These are phyloP conservation scores for Grammomys surdaster DNA, from an alignment of 2,113 vertebrate genomes.

Conservation along the genomic window DNA sequence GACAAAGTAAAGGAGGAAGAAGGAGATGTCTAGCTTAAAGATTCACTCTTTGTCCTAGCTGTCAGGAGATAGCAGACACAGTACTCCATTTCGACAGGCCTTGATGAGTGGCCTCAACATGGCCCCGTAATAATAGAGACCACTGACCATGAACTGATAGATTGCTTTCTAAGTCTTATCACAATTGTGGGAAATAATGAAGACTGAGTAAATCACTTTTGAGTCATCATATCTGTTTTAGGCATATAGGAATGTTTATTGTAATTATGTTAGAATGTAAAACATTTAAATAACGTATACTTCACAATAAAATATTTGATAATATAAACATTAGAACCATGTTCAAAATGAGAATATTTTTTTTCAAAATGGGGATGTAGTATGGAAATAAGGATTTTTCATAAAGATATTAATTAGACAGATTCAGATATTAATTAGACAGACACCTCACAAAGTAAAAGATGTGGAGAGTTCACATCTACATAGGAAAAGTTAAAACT, in stretches of 20 bases:
- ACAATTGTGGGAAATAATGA: background rate
- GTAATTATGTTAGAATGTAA: background rate
- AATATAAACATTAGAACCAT: background rate
- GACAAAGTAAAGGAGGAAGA: background rate
- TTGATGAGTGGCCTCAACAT: too few relatives aligned
- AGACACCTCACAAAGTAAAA: background rate
- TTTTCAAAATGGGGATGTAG: background rate
- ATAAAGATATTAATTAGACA: background rate
- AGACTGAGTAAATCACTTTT: background rate
- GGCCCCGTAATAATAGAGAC: background rate
- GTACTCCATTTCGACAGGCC: background rate
- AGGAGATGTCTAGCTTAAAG: background rate
- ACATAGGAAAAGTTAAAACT: background rate
- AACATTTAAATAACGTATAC: background rate
- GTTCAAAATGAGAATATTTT: background rate
- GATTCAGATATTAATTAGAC: conserved; percentile 20
- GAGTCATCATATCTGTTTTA: background rate
- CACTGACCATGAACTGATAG: too few relatives aligned
- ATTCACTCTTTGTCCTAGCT: background rate
- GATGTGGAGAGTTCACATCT: background rate
- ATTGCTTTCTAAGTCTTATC: too few relatives aligned
- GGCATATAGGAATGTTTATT: background rate
- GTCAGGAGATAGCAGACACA: background rate
- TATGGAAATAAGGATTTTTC: background rate
- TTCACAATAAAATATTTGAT: background rate